Conservation (phyloP, 2,113 vertebrate species). For the Amphilophus citrinellus region DNA sequence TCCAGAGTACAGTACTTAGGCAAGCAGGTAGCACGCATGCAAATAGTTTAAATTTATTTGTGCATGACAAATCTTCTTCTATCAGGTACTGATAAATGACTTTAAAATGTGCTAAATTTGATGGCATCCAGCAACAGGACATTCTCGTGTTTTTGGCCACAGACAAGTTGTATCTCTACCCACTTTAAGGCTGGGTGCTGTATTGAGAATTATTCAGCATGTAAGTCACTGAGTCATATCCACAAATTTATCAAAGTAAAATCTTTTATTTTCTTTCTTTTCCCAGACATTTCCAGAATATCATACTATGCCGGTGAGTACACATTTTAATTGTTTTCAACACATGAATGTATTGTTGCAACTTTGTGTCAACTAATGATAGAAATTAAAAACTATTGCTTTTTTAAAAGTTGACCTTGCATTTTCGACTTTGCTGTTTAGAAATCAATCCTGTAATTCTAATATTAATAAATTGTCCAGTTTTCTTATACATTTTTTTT, state of each 20-base stretch:
- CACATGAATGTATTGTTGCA: background rate
- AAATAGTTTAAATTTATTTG: background rate
- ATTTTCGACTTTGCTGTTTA: background rate
- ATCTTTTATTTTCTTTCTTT: slow-evolving; percentile 18
- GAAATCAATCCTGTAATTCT: background rate
- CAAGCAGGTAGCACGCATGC: background rate
- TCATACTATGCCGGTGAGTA: slow-evolving; percentile 87
- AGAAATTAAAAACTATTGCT: background rate
- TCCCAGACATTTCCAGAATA: slow-evolving; percentile 90
- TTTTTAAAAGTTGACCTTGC: too few relatives aligned
- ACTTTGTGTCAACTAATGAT: background rate
- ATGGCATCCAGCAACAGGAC: background rate
- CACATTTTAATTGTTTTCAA: background rate
- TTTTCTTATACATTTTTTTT: background rate
- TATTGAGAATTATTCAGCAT: background rate
- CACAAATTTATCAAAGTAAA: slow-evolving; percentile 18
- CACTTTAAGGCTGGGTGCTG: background rate
- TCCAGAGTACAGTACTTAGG: background rate
- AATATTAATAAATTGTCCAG: background rate
- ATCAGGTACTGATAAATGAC: background rate
- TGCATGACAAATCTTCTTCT: background rate
- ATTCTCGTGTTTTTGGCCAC: background rate
- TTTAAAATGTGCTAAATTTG: background rate
- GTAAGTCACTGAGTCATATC: background rate
- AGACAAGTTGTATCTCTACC: background rate